These are phyloP conservation scores for Ectemnius continuus DNA, from an alignment of 2,888 invertebrate genomes.

Conservation along the genomic window DNA sequence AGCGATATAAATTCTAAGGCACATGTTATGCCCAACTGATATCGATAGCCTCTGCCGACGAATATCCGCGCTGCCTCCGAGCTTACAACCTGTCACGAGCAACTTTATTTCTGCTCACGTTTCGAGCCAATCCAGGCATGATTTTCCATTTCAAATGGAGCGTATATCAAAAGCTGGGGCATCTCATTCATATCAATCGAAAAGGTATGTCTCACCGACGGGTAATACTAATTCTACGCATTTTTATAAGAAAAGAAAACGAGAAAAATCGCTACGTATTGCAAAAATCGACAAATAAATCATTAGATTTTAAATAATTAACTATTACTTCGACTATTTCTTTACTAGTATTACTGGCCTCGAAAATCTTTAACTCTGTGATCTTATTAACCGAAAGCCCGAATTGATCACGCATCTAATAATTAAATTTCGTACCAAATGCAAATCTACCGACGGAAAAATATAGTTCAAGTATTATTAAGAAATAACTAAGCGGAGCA, in stretches of 20 bases:
- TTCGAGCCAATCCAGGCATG: conserved; percentile 73
- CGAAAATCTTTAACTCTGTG: no score
- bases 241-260: not conserved
- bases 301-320: no score
- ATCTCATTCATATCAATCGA: conserved; percentile 75
- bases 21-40: conserved; percentile 44
- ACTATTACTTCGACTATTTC: not conserved
- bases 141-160: conserved; percentile 77
- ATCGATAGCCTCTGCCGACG: conserved; percentile 38
- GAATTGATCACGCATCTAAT: no score
- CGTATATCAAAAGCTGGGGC: conserved; percentile 73
- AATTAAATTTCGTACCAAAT: no score
- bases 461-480: no score
- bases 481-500: no score
- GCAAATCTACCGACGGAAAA: no score
- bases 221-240: conserved; percentile 44
- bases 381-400: no score
- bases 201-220: conserved; percentile 41
- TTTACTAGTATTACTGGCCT: no score
- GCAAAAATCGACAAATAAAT: no score
- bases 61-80: conserved; percentile 32
- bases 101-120: conserved; percentile 75
- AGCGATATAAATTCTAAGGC: conserved; percentile 47
- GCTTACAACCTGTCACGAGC: conserved; percentile 38
- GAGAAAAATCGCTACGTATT: no score